These are phyloP conservation scores for Chalcis sispes DNA, from an alignment of 2,888 invertebrate genomes.

Conservation along the genomic window DNA sequence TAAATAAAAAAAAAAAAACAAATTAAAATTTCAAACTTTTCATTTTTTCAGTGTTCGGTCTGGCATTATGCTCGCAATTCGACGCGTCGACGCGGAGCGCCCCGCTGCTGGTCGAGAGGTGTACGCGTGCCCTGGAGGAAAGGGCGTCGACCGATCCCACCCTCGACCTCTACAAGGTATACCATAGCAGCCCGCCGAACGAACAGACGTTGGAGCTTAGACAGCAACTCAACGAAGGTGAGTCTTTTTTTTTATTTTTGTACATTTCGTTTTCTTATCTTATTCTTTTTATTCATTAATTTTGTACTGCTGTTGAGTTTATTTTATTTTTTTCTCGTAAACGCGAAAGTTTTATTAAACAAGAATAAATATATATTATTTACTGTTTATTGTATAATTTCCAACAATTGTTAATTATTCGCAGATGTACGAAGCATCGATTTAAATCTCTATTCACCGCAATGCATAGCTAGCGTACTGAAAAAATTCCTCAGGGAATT, in stretches of 20 bases:
- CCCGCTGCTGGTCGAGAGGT: conserved; percentile 80
- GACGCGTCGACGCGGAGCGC: conserved; percentile 78
- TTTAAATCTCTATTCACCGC: conserved; percentile 77
- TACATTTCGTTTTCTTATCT: too few relatives aligned
- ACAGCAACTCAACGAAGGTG: conserved; percentile 77
- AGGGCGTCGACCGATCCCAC: conserved; percentile 77
- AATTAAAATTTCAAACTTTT: too few relatives aligned
- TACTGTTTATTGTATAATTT: not conserved
- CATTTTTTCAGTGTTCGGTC: conserved; percentile 79
- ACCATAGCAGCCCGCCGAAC: conserved; percentile 80
- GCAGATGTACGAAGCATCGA: conserved; percentile 76
- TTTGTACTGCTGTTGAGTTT: not conserved
- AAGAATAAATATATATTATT: not conserved
- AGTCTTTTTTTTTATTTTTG: conserved; percentile 20
- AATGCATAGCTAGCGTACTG: conserved; percentile 80
- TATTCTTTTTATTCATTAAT: not conserved
- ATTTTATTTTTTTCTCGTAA: not conserved
- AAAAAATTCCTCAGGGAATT: conserved; percentile 86
- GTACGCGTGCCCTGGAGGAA: conserved; percentile 81
- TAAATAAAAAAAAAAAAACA: too few relatives aligned
- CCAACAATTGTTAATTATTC: too few relatives aligned
- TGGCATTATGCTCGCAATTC: conserved; percentile 81
- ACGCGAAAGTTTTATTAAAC: not conserved
- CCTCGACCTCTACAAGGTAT: conserved; percentile 82
- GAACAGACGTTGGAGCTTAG: conserved; percentile 80